phyloP scores from a whole-genome alignment of 2,797 vertebrate species.

The Sparus aurata region DNA sequence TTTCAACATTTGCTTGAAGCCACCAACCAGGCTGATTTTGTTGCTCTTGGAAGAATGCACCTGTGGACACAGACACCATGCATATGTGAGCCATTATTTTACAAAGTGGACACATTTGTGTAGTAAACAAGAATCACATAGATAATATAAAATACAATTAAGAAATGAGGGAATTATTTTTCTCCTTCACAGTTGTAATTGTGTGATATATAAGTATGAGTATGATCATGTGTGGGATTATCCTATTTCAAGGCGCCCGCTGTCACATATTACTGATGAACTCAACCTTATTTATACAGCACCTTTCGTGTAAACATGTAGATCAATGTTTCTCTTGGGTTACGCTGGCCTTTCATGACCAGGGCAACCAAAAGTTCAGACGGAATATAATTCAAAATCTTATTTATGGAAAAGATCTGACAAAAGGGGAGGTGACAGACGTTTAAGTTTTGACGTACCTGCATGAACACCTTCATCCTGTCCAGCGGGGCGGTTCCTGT shows the following conservation, averaged over 20 bases:
- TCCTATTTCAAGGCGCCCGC: not conserved
- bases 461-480: conserved; percentile 97
- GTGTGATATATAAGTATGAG: not conserved
- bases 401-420: not conserved
- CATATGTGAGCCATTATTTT: not conserved
- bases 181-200: not conserved
- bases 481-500: conserved; percentile 95
- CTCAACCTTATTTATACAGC: too few species aligned
- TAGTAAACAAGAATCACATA: too few species aligned
- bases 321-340: not conserved
- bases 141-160: not conserved
- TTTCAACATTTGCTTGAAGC: conserved; percentile 94
- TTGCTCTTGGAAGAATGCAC: conserved; percentile 92
- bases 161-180: not conserved
- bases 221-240: not conserved
- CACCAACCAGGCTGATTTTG: conserved; percentile 89
- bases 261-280: not conserved
- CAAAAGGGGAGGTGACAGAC: not conserved
- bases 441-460: conserved; percentile 81
- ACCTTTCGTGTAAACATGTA: too few species aligned
- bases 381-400: not conserved
- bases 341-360: not conserved
- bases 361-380: not conserved
- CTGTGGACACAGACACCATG: conserved; percentile 72
- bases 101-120: not conserved